These are phyloP conservation scores for Coregonus sp. DNA, from an alignment of 2,797 vertebrate species.

Conservation along the genomic window DNA sequence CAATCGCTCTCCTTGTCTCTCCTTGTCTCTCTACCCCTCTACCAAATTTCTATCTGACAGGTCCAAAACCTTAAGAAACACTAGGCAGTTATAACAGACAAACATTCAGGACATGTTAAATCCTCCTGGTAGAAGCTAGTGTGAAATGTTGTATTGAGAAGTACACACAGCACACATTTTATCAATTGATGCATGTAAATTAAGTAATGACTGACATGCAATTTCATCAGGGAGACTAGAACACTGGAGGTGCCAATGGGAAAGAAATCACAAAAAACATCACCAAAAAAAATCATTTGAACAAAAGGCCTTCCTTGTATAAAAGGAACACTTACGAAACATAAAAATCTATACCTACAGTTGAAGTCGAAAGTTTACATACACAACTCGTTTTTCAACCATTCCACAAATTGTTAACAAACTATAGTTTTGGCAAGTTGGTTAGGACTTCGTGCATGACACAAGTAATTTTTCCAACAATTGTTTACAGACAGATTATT, in stretches of 20 bases:
- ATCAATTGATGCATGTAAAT: constrained; percentile 32
- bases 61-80: background rate
- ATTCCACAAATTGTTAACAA: no score
- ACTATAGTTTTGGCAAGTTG: no score
- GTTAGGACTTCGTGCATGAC: no score
- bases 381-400: no score
- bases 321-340: background rate
- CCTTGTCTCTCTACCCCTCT: background rate
- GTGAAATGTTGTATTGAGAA: background rate
- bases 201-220: constrained; percentile 51
- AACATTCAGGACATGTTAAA: background rate
- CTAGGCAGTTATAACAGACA: background rate
- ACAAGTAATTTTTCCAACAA: no score
- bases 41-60: background rate
- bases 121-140: background rate
- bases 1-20: constrained; percentile 3
- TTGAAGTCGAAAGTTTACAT: no score
- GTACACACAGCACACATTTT: constrained; percentile 18
- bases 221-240: constrained; percentile 36
- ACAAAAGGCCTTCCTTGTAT: background rate
- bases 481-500: no score
- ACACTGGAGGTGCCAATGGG: background rate
- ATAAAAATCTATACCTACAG: background rate
- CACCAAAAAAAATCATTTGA: background rate
- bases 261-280: background rate